These are phyloP conservation scores for Ophioninae sp. DNA, from an alignment of 2,888 invertebrate genomes.

Conservation along the genomic window DNA sequence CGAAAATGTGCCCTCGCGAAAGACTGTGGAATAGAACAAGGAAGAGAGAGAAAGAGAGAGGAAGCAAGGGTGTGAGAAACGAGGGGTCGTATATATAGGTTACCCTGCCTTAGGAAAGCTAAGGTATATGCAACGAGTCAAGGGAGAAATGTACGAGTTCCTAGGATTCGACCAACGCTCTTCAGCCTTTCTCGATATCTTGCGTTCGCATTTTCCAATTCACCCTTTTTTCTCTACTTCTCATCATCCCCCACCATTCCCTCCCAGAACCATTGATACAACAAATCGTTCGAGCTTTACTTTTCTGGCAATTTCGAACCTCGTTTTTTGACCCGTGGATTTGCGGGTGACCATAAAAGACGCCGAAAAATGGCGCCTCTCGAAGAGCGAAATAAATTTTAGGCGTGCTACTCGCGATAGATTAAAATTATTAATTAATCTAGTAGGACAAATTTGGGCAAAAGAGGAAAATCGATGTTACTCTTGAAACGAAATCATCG, in stretches of 20 bases:
- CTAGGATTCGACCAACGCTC: constrained; percentile 19
- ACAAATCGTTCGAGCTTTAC: constrained; percentile 11
- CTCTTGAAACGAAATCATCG: too few relatives aligned
- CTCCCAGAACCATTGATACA: not conserved
- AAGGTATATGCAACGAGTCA: constrained; percentile 36
- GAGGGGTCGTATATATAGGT: constrained; percentile 26
- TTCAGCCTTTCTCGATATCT: constrained; percentile 41
- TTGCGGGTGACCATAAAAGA: not conserved
- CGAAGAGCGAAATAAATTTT: not conserved
- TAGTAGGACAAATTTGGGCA: not conserved
- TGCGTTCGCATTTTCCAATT: constrained; percentile 48
- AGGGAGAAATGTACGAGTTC: constrained; percentile 45
- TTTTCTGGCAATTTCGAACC: constrained; percentile 17
- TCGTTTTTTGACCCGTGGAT: constrained; percentile 14
- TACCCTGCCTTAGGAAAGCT: constrained; percentile 22
- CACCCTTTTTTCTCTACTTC: constrained; percentile 7
- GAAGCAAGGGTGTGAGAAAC: constrained; percentile 18
- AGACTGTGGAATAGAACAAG: constrained; percentile 1
- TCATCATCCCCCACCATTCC: not conserved
- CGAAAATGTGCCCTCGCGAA: constrained; percentile 43
- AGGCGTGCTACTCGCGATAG: not conserved
- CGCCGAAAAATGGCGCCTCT: not conserved
- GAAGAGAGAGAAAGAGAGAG: constrained; percentile 18
- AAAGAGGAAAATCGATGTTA: not conserved
- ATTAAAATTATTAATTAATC: not conserved